Evolutionary conservation across 2,113 vertebrate species (phyloP).

Genomic region (Hylia prasina): DNA sequence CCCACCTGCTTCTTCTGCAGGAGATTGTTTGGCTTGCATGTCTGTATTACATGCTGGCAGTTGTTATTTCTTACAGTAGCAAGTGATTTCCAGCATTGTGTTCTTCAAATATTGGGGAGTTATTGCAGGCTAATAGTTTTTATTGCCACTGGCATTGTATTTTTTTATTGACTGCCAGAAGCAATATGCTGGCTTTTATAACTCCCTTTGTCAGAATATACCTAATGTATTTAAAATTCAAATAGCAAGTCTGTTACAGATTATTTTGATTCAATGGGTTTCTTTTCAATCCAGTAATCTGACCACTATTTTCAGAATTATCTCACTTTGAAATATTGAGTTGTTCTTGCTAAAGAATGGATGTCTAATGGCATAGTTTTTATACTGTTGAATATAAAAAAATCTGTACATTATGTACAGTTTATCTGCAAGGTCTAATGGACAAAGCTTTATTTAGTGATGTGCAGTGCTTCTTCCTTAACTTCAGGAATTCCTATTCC

Average conservation of each 20-base stretch:
- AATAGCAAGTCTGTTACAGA: not conserved
- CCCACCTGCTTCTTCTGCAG: not conserved
- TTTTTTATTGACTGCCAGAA: not conserved
- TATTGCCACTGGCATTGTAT: not conserved
- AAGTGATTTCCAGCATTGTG: not conserved
- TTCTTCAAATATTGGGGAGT: not conserved
- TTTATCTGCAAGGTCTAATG: not conserved
- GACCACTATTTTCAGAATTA: not conserved
- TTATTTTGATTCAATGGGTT: not conserved
- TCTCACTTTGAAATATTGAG: not conserved
- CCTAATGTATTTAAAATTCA: not conserved
- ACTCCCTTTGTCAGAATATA: not conserved
- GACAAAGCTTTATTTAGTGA: not conserved
- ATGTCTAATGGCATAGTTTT: not conserved
- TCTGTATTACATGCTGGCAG: not conserved
- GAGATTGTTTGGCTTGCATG: not conserved
- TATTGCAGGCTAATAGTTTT: not conserved
- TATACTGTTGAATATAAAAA: not conserved
- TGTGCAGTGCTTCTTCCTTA: not conserved
- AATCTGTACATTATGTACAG: not conserved
- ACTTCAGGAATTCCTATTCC: not conserved
- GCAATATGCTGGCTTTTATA: not conserved
- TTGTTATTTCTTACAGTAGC: not conserved
- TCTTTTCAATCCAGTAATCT: not conserved
- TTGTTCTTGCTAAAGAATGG: not conserved